Evolutionary conservation across 2,888 invertebrate genomes (phyloP), one percentile per base, ranked within the genome.

Genomic region (Esperia sulphurella): DNA sequence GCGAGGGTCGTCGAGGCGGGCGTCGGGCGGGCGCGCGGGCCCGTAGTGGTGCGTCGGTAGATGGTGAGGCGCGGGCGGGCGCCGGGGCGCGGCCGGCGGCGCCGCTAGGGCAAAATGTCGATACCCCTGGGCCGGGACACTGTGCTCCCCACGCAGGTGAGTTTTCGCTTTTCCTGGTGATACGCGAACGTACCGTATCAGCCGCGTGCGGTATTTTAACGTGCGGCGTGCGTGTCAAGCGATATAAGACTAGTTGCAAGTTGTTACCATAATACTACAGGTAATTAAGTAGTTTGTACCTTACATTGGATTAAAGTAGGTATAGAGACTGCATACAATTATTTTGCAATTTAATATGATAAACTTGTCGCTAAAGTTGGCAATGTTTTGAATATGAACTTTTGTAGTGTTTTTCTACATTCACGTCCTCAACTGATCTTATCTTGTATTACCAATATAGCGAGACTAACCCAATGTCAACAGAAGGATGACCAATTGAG

Each of bases 41-140:
- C 69, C 71, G 74, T 75, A 71, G 75, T 71, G 79, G 71, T 68
- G 75, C 72, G 68, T 78, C 63, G 84, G 82, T 84, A 85, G 86
- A 87, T 87, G 87, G 84, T 79, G 79, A 75, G 79, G 75, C 79
- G 79, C 75, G 83, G 73, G 80, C 76, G 83, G 83, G 80, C 83
- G 86, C 86, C 86, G 86, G 86, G 86, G 86, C 75, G 87, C 84
- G 86, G 86, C 86, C 85, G 83, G 85, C 83, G 84, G 81, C 86
- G 85, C 83, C 86, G 83, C 81, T 85, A 78, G 48, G 71, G 83
- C 82, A 76, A 87, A 84, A 90, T 90, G 89, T 89, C 90, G 83
- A 89, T 90, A 88, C 88, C 90, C 81, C 79, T 87, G 68, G 79
- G 78, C 79, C 82, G 90, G 85, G 90, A 90, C 70, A 84, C 87